Conservation (phyloP, 2,888 invertebrate species). For the Malthinus flaveolus region DNA sequence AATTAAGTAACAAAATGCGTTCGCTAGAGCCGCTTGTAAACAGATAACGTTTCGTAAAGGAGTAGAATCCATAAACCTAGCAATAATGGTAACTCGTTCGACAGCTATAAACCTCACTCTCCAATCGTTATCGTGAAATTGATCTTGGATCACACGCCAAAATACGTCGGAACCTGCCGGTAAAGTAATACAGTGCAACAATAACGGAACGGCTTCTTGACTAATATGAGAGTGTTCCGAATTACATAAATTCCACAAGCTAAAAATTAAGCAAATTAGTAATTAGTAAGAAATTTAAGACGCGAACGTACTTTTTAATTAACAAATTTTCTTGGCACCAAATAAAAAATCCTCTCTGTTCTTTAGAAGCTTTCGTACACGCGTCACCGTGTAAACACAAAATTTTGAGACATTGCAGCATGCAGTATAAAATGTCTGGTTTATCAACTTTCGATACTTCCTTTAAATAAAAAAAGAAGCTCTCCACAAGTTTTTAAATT, state of each 20-base stretch:
- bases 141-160: slow-evolving; percentile 92
- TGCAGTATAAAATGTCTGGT: slow-evolving; percentile 90
- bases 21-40: slow-evolving; percentile 91
- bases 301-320: slow-evolving; percentile 77
- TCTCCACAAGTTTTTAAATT: neutral
- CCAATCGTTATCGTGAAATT: slow-evolving; percentile 91
- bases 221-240: slow-evolving; percentile 94
- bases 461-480: slow-evolving; percentile 51
- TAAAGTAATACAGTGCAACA: slow-evolving; percentile 93
- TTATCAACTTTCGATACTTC: slow-evolving; percentile 81
- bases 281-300: slow-evolving; percentile 5
- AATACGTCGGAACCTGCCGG: slow-evolving; percentile 94
- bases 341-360: slow-evolving; percentile 89
- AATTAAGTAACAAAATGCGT: slow-evolving; percentile 95
- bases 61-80: slow-evolving; percentile 89
- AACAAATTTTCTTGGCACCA: slow-evolving; percentile 96
- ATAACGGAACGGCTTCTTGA: slow-evolving; percentile 86
- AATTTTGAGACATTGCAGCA: slow-evolving; percentile 88
- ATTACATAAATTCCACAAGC: slow-evolving; percentile 91
- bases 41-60: slow-evolving; percentile 81
- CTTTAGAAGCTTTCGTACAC: slow-evolving; percentile 81
- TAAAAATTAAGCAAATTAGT: slow-evolving; percentile 49
- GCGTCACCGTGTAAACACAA: slow-evolving; percentile 93
- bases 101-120: slow-evolving; percentile 90
- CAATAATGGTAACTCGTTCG: slow-evolving; percentile 91